These are phyloP conservation scores for Orientallactaga bullata DNA, from an alignment of 2,113 vertebrate species.

Conservation along the genomic window DNA sequence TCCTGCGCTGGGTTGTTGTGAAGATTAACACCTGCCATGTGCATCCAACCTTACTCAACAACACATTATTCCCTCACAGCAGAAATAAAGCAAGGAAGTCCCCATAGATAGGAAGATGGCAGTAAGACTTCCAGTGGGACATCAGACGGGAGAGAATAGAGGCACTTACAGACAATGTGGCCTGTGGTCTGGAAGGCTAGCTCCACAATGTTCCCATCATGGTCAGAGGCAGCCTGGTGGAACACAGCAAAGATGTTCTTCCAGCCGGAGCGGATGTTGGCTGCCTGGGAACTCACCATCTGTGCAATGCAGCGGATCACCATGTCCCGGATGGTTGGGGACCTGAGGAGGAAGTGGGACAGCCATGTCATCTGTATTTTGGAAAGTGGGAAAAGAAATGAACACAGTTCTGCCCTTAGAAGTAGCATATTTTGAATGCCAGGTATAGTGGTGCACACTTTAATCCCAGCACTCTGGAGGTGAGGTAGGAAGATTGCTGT, in stretches of 20 bases:
- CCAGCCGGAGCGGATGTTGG: constrained; percentile 99
- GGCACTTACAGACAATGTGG: constrained; percentile 96
- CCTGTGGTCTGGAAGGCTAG: constrained; percentile 97
- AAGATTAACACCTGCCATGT: not conserved
- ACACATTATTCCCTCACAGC: not conserved
- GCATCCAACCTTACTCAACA: not conserved
- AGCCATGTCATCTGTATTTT: not conserved
- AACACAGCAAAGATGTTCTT: constrained; percentile 99
- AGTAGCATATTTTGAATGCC: not conserved
- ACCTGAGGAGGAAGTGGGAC: constrained; percentile 85
- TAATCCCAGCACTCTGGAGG: too few species aligned
- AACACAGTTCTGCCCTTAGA: not conserved
- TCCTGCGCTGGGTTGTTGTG: not conserved
- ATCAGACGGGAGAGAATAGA: not conserved
- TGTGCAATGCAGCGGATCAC: constrained; percentile 97
- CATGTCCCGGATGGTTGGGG: constrained; percentile 98
- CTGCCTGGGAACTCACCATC: constrained; percentile 98
- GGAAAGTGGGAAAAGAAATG: rapidly evolving
- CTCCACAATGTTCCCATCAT: constrained; percentile 96
- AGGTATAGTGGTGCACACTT: too few species aligned
- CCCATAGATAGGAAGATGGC: not conserved
- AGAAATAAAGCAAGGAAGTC: not conserved
- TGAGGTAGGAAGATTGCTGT: too few species aligned
- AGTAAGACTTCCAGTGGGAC: not conserved
- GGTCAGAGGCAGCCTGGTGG: constrained; percentile 97